Evolutionary conservation across 2,113 vertebrate species (phyloP).

Genomic region (Harpagus bidentatus): DNA sequence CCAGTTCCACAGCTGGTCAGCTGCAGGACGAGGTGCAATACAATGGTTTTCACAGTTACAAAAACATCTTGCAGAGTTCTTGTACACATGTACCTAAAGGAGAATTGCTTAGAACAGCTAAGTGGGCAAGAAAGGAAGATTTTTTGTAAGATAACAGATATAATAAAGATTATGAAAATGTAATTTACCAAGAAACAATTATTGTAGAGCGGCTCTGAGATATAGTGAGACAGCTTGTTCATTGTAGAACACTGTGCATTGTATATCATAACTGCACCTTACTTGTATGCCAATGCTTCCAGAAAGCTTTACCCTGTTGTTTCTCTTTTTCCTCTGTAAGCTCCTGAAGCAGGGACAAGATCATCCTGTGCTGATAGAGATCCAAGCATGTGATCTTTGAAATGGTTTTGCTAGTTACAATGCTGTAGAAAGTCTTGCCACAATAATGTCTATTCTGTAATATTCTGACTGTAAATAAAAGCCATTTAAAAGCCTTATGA

Average conservation of each 20-base stretch:
- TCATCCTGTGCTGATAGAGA: not conserved
- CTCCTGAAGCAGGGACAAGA: not conserved
- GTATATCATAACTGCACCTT: not conserved
- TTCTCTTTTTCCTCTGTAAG: not conserved
- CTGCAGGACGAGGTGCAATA: not conserved
- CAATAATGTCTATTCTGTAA: not conserved
- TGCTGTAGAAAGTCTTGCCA: not conserved
- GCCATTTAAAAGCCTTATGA: not conserved
- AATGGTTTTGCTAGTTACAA: not conserved
- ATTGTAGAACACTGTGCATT: not conserved
- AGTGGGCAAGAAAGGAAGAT: not conserved
- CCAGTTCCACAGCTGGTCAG: not conserved
- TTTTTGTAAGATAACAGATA: not conserved
- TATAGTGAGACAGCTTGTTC: not conserved
- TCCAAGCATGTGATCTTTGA: rapidly evolving
- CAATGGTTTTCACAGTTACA: not conserved
- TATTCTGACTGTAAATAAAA: conserved; percentile 4
- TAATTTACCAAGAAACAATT: not conserved
- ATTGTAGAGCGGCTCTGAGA: not conserved
- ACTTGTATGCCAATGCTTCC: not conserved
- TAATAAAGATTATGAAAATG: not conserved
- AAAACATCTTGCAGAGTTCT: not conserved
- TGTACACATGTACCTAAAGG: not conserved
- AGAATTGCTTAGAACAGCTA: not conserved
- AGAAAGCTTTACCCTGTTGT: not conserved